Conservation (phyloP, 2,113 vertebrate species). For the Montifringilla adamsi region DNA sequence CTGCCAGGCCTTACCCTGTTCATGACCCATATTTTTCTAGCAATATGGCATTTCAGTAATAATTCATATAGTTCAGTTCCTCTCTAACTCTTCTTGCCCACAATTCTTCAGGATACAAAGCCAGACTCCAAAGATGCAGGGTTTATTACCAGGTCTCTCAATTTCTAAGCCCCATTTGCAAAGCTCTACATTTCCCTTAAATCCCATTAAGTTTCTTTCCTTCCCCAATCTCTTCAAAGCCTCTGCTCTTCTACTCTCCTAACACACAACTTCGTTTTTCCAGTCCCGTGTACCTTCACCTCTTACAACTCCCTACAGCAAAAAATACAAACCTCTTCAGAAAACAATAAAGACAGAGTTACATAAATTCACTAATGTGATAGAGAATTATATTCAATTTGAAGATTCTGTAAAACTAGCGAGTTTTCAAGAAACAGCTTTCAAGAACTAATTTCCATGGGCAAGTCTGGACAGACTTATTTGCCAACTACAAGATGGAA, state of each 20-base stretch:
- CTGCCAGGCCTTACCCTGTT: not conserved
- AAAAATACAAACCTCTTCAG: not conserved
- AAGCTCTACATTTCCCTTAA: not conserved
- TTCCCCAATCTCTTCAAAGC: not conserved
- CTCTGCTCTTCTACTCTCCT: not conserved
- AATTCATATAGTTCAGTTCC: not conserved
- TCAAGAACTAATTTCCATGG: not conserved
- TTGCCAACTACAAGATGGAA: not conserved
- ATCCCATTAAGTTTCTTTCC: rapidly evolving
- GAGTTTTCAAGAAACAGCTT: not conserved
- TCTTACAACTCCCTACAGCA: not conserved
- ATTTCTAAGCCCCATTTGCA: not conserved
- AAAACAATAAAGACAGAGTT: not conserved
- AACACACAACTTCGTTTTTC: not conserved
- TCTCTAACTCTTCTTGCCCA: not conserved
- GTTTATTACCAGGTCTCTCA: not conserved
- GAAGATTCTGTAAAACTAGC: not conserved
- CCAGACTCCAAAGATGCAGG: not conserved
- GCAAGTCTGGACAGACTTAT: not conserved
- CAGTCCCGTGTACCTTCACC: not conserved
- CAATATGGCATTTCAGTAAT: not conserved
- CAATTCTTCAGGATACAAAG: not conserved
- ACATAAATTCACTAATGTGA: not conserved
- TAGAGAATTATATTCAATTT: not conserved
- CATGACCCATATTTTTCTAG: not conserved